phyloP scores from a whole-genome alignment of 2,113 vertebrate species.

The Jacana jacana region DNA sequence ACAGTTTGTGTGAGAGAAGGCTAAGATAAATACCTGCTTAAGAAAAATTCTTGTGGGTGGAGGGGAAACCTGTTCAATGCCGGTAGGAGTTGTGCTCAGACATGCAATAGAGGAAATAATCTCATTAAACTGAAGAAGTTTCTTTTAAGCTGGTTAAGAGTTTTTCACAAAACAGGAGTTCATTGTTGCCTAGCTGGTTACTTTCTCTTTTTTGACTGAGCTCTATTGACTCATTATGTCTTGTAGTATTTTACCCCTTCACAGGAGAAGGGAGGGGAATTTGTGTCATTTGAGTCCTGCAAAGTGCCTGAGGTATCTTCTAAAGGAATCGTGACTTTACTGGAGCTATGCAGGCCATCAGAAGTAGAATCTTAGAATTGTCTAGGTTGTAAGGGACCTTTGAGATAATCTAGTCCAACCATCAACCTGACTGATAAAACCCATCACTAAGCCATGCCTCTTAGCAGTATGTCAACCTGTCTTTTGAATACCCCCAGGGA shows the following conservation, averaged over 20 bases:
- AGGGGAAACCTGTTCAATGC: slow-evolving; percentile 67
- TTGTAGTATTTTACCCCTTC: background rate
- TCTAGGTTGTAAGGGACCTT: no score
- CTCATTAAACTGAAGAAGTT: slow-evolving; percentile 49
- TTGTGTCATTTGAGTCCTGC: background rate
- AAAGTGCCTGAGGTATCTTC: background rate
- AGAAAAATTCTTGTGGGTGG: background rate
- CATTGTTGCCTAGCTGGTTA: background rate
- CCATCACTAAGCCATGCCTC: no score
- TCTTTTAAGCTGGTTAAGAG: slow-evolving; percentile 60
- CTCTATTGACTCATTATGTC: background rate
- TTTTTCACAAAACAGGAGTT: slow-evolving; percentile 13
- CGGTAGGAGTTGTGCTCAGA: slow-evolving; percentile 36
- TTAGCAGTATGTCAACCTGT: no score
- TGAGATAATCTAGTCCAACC: no score
- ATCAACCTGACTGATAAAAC: no score
- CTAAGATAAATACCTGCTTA: background rate
- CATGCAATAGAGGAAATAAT: slow-evolving; percentile 33
- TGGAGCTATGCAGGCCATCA: background rate
- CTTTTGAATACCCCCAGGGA: no score
- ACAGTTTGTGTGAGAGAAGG: slow-evolving; percentile 7
- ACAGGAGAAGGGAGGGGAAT: background rate
- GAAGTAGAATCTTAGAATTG: background rate
- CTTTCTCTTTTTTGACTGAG: background rate
- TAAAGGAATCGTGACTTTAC: background rate